Evolutionary conservation across 2,888 invertebrate species (phyloP).

Genomic region (Hypomecis atomaria): DNA sequence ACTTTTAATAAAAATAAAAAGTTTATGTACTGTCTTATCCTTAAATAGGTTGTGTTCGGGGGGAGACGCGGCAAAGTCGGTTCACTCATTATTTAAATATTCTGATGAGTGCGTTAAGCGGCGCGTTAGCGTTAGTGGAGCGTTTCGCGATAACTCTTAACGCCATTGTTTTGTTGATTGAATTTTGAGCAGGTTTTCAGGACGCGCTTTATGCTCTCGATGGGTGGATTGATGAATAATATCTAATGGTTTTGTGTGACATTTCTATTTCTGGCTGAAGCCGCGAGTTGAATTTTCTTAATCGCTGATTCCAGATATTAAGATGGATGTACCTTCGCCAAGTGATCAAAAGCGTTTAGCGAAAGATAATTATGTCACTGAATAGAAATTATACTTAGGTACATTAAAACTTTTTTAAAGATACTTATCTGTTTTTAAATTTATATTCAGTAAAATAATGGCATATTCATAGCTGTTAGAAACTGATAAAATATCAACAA

Average conservation of each 20-base stretch:
- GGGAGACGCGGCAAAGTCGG: slow-evolving; percentile 51
- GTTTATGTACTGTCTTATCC: slow-evolving; percentile 29
- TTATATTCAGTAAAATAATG: no score
- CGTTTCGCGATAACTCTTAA: slow-evolving; percentile 66
- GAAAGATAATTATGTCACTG: no score
- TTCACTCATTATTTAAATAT: slow-evolving; percentile 79
- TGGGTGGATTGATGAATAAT: slow-evolving; percentile 1
- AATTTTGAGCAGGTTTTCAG: slow-evolving; percentile 56
- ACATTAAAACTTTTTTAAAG: no score
- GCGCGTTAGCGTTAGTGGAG: slow-evolving; percentile 69
- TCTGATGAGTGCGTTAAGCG: slow-evolving; percentile 76
- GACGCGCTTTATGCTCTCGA: slow-evolving; percentile 21
- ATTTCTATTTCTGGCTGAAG: slow-evolving; percentile 3
- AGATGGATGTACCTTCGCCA: no score
- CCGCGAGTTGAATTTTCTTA: not conserved
- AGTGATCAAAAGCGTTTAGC: no score
- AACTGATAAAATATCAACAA: no score
- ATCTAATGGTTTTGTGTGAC: slow-evolving; percentile 14
- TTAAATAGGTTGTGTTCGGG: slow-evolving; percentile 23
- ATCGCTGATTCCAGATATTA: no score
- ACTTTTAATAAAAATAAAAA: no score
- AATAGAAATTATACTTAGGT: no score
- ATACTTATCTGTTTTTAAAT: no score
- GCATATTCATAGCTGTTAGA: no score
- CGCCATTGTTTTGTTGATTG: slow-evolving; percentile 77